Percentiles rank a stretch among this genome's conserved stretches.
Conservation (phyloP, 2,113 vertebrate species). For the Anseranas semipalmata region DNA sequence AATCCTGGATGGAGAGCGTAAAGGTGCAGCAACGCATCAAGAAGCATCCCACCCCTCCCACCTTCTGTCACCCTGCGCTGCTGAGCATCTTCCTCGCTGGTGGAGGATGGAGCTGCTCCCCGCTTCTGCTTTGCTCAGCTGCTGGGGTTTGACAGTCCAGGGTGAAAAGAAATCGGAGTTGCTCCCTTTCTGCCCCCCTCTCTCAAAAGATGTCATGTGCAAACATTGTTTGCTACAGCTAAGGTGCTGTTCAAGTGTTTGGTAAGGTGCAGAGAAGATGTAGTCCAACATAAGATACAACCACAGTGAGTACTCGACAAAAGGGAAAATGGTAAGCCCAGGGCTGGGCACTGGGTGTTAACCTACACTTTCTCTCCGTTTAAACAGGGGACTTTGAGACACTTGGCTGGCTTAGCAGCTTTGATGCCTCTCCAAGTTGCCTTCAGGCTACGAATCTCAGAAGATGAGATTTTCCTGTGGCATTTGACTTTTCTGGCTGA, state of each 20-base stretch:
- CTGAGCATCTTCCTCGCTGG: neutral
- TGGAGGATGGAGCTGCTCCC: neutral
- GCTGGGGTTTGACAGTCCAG: neutral
- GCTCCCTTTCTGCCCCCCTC: neutral
- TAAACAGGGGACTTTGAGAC: neutral
- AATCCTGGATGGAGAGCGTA: neutral
- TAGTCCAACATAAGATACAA: neutral
- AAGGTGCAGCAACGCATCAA: neutral
- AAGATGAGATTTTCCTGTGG: conserved; percentile 19
- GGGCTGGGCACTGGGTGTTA: neutral
- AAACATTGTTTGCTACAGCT: neutral
- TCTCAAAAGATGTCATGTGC: neutral
- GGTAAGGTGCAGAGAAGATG: neutral
- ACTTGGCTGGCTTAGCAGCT: neutral
- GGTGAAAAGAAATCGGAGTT: neutral
- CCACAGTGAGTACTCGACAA: accelerated
- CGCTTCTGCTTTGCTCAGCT: neutral
- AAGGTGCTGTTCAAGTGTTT: neutral
- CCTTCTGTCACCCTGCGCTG: neutral
- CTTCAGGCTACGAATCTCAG: neutral
- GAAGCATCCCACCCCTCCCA: neutral
- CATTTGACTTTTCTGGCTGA: conserved; percentile 16
- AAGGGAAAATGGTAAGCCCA: neutral
- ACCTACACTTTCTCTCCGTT: neutral
- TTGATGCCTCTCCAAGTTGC: neutral